Base-by-base conservation (phyloP, 1,140 invertebrate genomes). In the Mercenaria mercenaria region DNA sequence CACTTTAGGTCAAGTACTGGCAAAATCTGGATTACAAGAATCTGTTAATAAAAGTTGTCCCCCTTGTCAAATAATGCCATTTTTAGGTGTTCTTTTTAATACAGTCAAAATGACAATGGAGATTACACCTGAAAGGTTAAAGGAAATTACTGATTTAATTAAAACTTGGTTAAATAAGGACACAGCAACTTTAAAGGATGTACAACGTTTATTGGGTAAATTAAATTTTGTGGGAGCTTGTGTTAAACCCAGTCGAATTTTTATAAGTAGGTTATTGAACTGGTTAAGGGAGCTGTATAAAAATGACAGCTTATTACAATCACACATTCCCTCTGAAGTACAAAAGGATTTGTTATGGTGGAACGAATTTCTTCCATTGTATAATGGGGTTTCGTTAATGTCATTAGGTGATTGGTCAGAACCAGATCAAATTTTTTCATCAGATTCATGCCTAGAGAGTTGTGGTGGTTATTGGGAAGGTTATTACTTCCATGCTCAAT, bases 281-380 rank as follows among this genome's bases (percentile, higher is more conserved):
- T 83, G 52, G 87, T 29, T 83, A 56, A 3, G 56, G 39, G 20
- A 52, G 1, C 11, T 64, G 32, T 37, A 50, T 50, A 4, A 8
- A 29, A 11, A 13, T 0, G 20, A 56, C 2, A 34, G 1, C 41
- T 8, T 34, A 3, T 50, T 52, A 18, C 20, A 10, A 10, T 10
- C 10, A 56, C 0, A 0, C 8, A 56, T 82, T 47, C 64, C 79
- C 20, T 20, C 10, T 13, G 77, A 89, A 37, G 64, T 88, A 6
- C n/a, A 52, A 39, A 80, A 88, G 32, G 77, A 88, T 69, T 47
- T 81, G 29, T 29, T 69, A 34, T 81, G 86, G 86, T 88, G 86
- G 86, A 37, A 88, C 32, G 69, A 32, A 3, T 88, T 80, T 82
- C n/a, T 88, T 37, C 39, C 4, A 0, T 18, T 23, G 0, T 69